A percentile compares a stretch with the other conserved stretches of the same genome.
Conservation (phyloP, 2,888 invertebrate species). For the Netelia melanura region DNA sequence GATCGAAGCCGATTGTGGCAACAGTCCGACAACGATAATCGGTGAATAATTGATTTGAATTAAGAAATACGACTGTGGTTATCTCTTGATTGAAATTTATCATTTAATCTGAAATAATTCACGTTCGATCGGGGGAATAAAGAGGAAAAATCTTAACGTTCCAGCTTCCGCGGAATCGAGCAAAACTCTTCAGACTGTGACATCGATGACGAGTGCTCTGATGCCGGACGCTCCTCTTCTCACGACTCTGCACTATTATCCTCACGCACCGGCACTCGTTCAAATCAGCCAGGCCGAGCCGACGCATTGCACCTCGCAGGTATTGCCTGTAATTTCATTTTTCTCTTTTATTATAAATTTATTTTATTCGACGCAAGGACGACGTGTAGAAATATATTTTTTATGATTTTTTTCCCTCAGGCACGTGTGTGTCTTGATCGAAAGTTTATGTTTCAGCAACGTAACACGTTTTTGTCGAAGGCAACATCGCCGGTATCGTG, state of each 20-base stretch:
- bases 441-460: conserved; percentile 74
- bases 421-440: conserved; percentile 46
- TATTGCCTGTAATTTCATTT: conserved; percentile 64
- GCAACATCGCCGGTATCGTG: conserved; percentile 86
- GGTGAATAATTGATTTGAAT: conserved; percentile 70
- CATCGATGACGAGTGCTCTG: conserved; percentile 80
- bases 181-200: conserved; percentile 81
- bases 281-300: conserved; percentile 82
- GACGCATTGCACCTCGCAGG: conserved; percentile 82
- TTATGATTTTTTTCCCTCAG: not conserved
- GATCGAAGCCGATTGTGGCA: conserved; percentile 88
- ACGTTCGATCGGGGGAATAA: no score
- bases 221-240: conserved; percentile 81
- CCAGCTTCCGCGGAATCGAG: conserved; percentile 81
- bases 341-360: not conserved
- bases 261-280: conserved; percentile 81
- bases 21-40: conserved; percentile 81
- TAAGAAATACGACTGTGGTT: not conserved
- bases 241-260: conserved; percentile 82
- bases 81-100: no score
- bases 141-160: not conserved
- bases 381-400: not conserved
- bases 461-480: conserved; percentile 81
- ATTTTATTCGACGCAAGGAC: not conserved
- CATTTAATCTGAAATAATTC: no score